Conservation (phyloP, 2,797 vertebrate genomes). For the Danio choprae region DNA sequence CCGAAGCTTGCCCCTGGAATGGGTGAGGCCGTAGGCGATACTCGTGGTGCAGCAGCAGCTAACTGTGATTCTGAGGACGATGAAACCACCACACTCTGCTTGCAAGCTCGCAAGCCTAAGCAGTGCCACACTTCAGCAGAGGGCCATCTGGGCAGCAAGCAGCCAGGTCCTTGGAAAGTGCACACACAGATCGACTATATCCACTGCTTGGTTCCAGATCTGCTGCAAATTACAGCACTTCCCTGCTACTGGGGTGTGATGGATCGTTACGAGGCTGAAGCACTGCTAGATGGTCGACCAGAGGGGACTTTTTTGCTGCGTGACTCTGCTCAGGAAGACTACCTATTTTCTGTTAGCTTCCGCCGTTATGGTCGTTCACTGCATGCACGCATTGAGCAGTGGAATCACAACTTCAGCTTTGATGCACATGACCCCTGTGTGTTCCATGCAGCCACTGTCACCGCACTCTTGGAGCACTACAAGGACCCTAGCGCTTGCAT, state of each 20-base stretch:
- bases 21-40: constrained; percentile 85
- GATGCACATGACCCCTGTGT: constrained; percentile 96
- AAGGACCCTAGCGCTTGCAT: constrained; percentile 99
- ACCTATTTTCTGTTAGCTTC: constrained; percentile 99
- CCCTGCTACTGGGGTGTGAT: constrained; percentile 98
- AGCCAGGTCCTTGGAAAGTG: constrained; percentile 92
- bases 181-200: constrained; percentile 99
- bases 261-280: constrained; percentile 97
- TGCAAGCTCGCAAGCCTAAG: constrained; percentile 92
- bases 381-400: constrained; percentile 96
- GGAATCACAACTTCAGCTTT: constrained; percentile 99
- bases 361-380: constrained; percentile 87
- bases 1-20: constrained; percentile 95
- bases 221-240: constrained; percentile 91
- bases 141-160: constrained; percentile 83
- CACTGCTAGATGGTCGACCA: constrained; percentile 91
- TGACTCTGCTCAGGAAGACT: constrained; percentile 98
- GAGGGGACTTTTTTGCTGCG: constrained; percentile 97
- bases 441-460: constrained; percentile 97
- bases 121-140: constrained; percentile 92
- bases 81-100: constrained; percentile 91
- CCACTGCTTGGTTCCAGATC: constrained; percentile 96
- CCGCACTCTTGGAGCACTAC: constrained; percentile 96
- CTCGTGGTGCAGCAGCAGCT: constrained; percentile 46
- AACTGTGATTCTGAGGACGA: constrained; percentile 91